Conservation (phyloP, 2,113 vertebrate species). For the Psittacula cyanocephala region DNA sequence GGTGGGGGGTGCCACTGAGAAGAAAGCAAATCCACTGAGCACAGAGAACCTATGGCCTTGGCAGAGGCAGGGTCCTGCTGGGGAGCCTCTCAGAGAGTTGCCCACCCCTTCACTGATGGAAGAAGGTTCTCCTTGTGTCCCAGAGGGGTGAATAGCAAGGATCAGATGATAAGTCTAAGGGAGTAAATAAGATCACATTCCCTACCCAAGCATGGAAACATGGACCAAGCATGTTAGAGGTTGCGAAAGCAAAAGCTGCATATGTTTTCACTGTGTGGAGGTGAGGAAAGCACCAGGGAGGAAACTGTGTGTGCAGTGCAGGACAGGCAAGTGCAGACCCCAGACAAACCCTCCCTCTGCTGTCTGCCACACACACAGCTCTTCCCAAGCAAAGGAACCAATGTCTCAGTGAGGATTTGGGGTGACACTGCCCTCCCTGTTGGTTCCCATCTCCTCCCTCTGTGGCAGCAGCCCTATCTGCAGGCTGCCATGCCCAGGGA, state of each 20-base stretch:
- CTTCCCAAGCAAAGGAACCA: rapidly evolving
- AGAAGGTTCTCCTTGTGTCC: not conserved
- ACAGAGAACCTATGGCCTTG: rapidly evolving
- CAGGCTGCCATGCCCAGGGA: not conserved
- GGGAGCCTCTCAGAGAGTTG: rapidly evolving
- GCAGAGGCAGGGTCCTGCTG: not conserved
- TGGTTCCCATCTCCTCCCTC: not conserved
- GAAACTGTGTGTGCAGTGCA: not conserved
- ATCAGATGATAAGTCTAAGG: not conserved
- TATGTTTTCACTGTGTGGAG: not conserved
- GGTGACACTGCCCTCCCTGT: not conserved
- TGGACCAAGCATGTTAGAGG: rapidly evolving
- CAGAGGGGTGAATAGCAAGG: rapidly evolving
- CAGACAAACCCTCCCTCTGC: rapidly evolving
- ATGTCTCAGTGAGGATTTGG: rapidly evolving
- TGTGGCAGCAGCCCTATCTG: rapidly evolving
- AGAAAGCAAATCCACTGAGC: not conserved
- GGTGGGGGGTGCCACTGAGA: rapidly evolving
- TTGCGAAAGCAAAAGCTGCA: rapidly evolving
- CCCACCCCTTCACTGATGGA: not conserved
- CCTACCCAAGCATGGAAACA: not conserved
- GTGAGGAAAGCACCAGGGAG: rapidly evolving
- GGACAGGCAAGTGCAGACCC: not conserved
- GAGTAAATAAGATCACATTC: not conserved
- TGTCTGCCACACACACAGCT: rapidly evolving